Conservation (phyloP, 1,140 invertebrate genomes). For the Neomicropteryx cornuta region DNA sequence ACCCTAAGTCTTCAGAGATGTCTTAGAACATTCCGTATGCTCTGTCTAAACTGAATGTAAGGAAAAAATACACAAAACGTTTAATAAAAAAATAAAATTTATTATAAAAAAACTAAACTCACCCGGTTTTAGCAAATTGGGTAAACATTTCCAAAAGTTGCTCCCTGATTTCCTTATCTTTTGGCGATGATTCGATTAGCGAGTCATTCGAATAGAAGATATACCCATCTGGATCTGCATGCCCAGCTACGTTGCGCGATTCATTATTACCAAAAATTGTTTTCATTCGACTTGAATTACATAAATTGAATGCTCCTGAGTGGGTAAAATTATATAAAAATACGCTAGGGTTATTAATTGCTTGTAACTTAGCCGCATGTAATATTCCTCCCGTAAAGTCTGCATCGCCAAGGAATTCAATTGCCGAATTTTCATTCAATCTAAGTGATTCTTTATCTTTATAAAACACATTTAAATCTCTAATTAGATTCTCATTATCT, state of each 20-base stretch:
- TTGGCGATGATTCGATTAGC: background rate
- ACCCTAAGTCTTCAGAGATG: too few species aligned
- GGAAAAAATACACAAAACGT: too few species aligned
- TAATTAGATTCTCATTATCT: background rate
- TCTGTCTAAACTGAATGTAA: too few species aligned
- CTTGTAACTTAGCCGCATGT: too few species aligned
- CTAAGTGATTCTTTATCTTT: background rate
- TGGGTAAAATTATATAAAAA: too few species aligned
- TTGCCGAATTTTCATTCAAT: too few species aligned
- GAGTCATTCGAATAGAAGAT: constrained; percentile 19
- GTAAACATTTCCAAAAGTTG: constrained; percentile 29
- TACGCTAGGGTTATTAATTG: too few species aligned
- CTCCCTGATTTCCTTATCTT: constrained; percentile 13
- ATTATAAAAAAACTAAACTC: constrained; percentile 9
- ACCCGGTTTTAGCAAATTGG: constrained; percentile 31
- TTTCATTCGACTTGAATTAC: constrained; percentile 16
- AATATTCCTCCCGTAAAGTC: too few species aligned
- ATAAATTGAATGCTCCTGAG: too few species aligned
- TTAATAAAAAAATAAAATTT: too few species aligned
- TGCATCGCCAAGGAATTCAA: too few species aligned
- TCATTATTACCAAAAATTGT: constrained; percentile 14
- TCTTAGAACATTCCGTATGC: too few species aligned
- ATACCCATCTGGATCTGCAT: constrained; percentile 15
- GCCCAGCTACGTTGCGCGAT: background rate
- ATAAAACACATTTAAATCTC: constrained; percentile 1